phyloP scores from a whole-genome alignment of 2,888 invertebrate species.

The Hipparchia sbordonii region DNA sequence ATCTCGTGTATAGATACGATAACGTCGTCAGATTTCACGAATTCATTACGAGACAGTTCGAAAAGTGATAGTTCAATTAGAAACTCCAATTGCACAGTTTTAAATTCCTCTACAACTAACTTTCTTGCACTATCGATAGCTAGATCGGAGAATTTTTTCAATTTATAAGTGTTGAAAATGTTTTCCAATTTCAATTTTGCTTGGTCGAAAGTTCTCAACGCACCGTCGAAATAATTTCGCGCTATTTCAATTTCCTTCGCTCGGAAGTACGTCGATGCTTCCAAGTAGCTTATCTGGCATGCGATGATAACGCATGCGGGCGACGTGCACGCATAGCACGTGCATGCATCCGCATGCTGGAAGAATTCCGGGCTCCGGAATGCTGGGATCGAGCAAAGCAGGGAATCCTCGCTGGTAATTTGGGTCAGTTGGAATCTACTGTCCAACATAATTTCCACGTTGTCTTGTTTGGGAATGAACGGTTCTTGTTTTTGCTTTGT shows the following conservation, averaged over 20 bases:
- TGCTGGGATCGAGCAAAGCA: slow-evolving; percentile 49
- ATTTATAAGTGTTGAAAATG: slow-evolving; percentile 37
- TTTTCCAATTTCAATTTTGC: slow-evolving; percentile 50
- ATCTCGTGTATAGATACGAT: slow-evolving; percentile 61
- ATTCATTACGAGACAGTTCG: slow-evolving; percentile 53
- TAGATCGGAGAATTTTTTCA: slow-evolving; percentile 46
- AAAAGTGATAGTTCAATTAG: slow-evolving; percentile 61
- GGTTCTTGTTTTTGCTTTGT: slow-evolving; percentile 26
- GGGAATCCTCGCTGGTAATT: slow-evolving; percentile 49
- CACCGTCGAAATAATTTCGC: slow-evolving; percentile 62
- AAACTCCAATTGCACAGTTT: slow-evolving; percentile 50
- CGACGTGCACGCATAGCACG: slow-evolving; percentile 57
- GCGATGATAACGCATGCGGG: slow-evolving; percentile 50
- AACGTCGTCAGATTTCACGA: slow-evolving; percentile 53
- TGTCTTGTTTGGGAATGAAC: slow-evolving; percentile 51
- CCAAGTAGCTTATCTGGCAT: slow-evolving; percentile 50
- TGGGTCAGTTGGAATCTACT: slow-evolving; percentile 48
- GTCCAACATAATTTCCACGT: slow-evolving; percentile 65
- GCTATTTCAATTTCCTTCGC: slow-evolving; percentile 61
- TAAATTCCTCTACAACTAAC: slow-evolving; percentile 46
- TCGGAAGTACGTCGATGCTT: slow-evolving; percentile 62
- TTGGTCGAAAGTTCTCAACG: slow-evolving; percentile 45
- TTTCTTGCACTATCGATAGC: slow-evolving; percentile 49
- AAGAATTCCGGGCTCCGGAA: slow-evolving; percentile 58
- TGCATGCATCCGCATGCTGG: slow-evolving; percentile 51